Conservation (phyloP, 2,113 vertebrate species). For the Caloenas nicobarica region DNA sequence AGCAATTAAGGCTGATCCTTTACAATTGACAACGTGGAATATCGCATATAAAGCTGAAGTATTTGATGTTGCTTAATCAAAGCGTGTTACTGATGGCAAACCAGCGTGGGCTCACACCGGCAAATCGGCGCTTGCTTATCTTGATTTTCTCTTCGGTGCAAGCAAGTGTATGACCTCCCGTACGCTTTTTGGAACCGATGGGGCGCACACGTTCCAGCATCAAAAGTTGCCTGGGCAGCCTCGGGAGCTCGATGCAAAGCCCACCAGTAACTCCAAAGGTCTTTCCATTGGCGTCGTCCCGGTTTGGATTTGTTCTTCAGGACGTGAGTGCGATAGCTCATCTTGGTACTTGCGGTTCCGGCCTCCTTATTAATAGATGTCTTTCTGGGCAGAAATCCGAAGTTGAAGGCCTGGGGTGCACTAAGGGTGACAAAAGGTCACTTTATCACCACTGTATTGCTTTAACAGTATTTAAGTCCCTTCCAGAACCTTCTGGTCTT, state of each 20-base stretch:
- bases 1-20: neutral
- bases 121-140: accelerated
- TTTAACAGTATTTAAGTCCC: neutral
- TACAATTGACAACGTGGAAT: neutral
- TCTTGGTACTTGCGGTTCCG: neutral
- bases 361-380: neutral
- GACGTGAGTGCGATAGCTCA: neutral
- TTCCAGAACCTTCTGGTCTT: constrained; percentile 6
- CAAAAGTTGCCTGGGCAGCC: neutral
- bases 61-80: neutral
- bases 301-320: neutral
- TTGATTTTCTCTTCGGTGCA: neutral
- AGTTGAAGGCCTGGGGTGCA: neutral
- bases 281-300: neutral
- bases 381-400: neutral
- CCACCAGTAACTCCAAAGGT: accelerated
- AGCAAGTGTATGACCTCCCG: neutral
- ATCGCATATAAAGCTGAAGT: accelerated
- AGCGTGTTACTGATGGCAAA: neutral
- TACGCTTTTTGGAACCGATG: accelerated
- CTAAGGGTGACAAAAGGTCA: neutral
- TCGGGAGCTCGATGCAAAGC: neutral
- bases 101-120: accelerated
- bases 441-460: neutral
- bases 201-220: accelerated